Evolutionary conservation across 1,140 invertebrate species (phyloP).

Genomic region (Magallana angulata): DNA sequence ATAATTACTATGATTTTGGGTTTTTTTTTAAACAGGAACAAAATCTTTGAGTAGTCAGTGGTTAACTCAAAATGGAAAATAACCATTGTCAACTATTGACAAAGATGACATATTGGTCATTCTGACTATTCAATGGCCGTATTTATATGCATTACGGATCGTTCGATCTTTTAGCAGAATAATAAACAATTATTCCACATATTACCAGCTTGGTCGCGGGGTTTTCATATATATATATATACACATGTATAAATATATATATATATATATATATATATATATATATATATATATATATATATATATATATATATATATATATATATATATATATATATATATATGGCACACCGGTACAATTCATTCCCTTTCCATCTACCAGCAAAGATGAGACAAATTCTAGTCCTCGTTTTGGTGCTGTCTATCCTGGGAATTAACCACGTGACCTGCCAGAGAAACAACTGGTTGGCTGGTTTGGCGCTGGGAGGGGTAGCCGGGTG

Average conservation of each 20-base stretch:
- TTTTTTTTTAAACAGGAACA: too few relatives aligned
- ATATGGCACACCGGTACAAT: not conserved
- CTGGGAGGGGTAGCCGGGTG: not conserved
- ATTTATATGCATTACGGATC: not conserved
- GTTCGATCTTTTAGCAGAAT: not conserved
- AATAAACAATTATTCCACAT: not conserved
- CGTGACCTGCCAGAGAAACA: not conserved
- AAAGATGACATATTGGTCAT: not conserved
- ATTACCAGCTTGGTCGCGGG: not conserved
- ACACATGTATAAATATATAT: too few relatives aligned
- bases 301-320: too few relatives aligned
- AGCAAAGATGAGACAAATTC: not conserved
- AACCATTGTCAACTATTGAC: not conserved
- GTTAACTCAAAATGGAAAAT: too few relatives aligned
- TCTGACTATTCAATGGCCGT: not conserved
- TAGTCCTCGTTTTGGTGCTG: not conserved
- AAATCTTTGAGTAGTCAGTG: too few relatives aligned
- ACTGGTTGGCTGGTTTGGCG: not conserved
- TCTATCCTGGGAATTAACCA: not conserved
- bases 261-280: too few relatives aligned
- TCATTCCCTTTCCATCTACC: not conserved
- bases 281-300: too few relatives aligned
- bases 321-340: too few relatives aligned
- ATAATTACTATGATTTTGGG: too few relatives aligned
- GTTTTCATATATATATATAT: too few relatives aligned